Conservation (phyloP, 2,797 vertebrate genomes). For the Anguilla obscura region DNA sequence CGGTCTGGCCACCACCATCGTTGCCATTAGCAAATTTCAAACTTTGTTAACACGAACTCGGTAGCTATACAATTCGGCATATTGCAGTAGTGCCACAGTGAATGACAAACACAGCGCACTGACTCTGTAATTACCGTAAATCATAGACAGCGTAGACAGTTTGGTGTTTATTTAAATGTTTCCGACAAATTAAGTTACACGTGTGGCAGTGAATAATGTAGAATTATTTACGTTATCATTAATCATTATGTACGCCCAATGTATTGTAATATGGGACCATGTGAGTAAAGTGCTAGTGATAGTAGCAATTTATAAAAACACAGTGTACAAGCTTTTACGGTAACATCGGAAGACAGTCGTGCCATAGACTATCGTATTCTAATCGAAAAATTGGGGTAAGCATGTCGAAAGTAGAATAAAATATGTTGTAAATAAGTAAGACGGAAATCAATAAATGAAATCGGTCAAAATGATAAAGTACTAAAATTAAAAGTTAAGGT, state of each 20-base stretch:
- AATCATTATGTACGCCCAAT: neutral
- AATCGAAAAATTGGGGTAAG: slow-evolving; percentile 19
- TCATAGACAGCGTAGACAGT: neutral
- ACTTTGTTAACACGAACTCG: neutral
- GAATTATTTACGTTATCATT: neutral
- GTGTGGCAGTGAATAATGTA: neutral
- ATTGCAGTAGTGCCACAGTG: neutral
- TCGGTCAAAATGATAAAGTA: neutral
- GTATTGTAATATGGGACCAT: neutral
- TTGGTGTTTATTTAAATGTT: neutral
- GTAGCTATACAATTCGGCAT: neutral
- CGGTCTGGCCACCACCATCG: slow-evolving; percentile 50
- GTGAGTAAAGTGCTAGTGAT: neutral
- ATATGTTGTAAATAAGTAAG: neutral
- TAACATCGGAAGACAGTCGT: slow-evolving; percentile 45
- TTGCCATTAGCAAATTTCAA: neutral
- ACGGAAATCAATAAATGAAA: neutral
- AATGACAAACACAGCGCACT: neutral
- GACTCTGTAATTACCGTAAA: slow-evolving; percentile 23
- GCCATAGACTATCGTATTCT: slow-evolving; percentile 34
- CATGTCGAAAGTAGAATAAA: neutral
- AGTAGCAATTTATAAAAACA: neutral
- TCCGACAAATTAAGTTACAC: neutral
- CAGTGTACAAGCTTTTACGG: slow-evolving; percentile 37
- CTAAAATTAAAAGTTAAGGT: neutral